Evolutionary conservation across 2,888 invertebrate species (phyloP).

Genomic region (Erpobdella octoculata): DNA sequence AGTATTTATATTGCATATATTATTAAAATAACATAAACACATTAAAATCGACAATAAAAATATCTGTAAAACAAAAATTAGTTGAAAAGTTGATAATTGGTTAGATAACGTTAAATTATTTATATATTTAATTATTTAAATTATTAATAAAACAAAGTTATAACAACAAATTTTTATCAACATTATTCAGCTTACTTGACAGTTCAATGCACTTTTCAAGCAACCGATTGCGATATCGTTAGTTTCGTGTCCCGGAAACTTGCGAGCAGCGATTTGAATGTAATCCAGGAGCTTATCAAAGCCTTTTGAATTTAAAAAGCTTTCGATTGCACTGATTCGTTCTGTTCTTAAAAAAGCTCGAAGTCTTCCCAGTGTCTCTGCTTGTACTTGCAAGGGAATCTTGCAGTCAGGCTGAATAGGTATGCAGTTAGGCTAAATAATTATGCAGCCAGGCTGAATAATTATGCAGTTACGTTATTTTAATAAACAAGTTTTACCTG

Average conservation of each 20-base stretch:
- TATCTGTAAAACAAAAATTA: too few species aligned
- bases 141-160: neutral
- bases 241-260: neutral
- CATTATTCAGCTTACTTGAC: neutral
- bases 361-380: conserved; percentile 2
- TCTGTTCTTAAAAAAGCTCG: neutral
- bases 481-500: too few species aligned
- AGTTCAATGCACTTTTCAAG: conserved; percentile 9
- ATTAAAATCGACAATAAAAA: neutral
- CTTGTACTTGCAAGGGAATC: neutral
- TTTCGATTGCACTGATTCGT: neutral
- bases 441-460: too few species aligned
- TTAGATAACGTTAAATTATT: too few species aligned
- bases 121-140: too few species aligned
- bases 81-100: too few species aligned
- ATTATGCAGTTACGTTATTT: too few species aligned
- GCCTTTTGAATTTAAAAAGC: neutral
- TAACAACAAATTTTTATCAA: neutral
- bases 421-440: too few species aligned
- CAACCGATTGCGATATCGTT: conserved; percentile 12
- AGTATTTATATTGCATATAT: neutral
- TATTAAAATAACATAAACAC: too few species aligned
- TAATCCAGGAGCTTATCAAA: neutral
- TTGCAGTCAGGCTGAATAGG: neutral
- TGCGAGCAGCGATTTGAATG: neutral